Conservation (phyloP, 1,140 invertebrate species). For the Eupristina koningsbergeri region DNA sequence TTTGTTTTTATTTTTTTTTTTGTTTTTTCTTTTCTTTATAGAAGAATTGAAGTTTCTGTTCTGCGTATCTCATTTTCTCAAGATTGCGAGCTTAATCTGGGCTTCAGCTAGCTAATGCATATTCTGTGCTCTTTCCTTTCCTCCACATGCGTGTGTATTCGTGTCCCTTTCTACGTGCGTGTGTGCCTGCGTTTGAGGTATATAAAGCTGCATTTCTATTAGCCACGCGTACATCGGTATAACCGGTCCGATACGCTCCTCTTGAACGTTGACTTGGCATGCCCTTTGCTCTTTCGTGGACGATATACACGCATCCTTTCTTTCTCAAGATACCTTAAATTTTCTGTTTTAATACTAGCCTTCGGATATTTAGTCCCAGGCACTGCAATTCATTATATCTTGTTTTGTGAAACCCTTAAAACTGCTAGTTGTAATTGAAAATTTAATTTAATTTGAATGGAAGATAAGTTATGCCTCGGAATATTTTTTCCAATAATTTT, state of each 20-base stretch:
- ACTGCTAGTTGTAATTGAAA: neutral
- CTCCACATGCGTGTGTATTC: too few relatives aligned
- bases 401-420: neutral
- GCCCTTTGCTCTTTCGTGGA: neutral
- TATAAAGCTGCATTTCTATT: conserved; percentile 32
- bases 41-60: conserved; percentile 7
- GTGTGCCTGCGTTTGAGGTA: neutral
- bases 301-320: neutral
- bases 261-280: neutral
- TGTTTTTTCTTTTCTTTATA: neutral
- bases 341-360: neutral
- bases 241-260: conserved; percentile 12
- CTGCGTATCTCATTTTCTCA: neutral
- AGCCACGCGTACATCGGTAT: neutral
- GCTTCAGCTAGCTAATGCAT: neutral
- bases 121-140: neutral
- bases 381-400: neutral
- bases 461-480: neutral
- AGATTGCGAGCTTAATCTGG: conserved; percentile 43
- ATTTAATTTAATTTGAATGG: neutral
- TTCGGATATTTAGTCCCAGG: neutral
- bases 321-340: neutral
- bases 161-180: neutral
- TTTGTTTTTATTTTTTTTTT: too few relatives aligned
- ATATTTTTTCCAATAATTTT: neutral